Evolutionary conservation across 2,113 vertebrate species (phyloP), one percentile per base, ranked within the genome.

Genomic region (Erpornis zantholeuca): DNA sequence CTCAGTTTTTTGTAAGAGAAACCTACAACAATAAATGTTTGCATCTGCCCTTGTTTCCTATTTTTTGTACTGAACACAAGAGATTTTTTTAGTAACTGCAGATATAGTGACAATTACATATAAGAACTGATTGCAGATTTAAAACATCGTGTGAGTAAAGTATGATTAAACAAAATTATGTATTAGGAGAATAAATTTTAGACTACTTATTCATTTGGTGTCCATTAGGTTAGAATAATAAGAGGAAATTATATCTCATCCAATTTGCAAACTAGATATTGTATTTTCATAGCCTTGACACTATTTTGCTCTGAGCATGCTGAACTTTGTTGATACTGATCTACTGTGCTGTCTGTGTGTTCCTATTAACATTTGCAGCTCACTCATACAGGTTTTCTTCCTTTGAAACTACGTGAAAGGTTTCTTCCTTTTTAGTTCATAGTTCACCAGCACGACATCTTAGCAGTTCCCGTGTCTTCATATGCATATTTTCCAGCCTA

Each of bases 401-500:
- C 40, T 79, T n/a, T 89, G 50, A 95, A 95, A 60, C 12, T 23
- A 2, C 2, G 3, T n/a, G 40, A 78, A 94, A 64, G 3, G 1
- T 35, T 92, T 70, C 65, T 82, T 91, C n/a, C 28, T 57, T 75
- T 81, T 61, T 69, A 82, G 54, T 78, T 90, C 49, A 61, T 49
- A 79, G 77, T 85, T 92, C 66, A 76, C n/a, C 4, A 7, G 19
- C 28, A 17, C 5, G n/a, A 71, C 40, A 64, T 36, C 29, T 95
- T 81, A 91, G 68, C 13, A 64, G 29, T 79, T 92, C 92, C 65
- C 1, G 0, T 53, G 45, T 82, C 49, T 89, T 92, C 69, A 84
- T 71, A 76, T 89, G 53, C 81, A 82, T 82, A 82, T 64, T 95
- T 86, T 85, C 73, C 57, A 86, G n/a, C n/a, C 61, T 87, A 87